Evolutionary conservation across 2,113 vertebrate species (phyloP).

Genomic region (Xiphorhynchus elegans): DNA sequence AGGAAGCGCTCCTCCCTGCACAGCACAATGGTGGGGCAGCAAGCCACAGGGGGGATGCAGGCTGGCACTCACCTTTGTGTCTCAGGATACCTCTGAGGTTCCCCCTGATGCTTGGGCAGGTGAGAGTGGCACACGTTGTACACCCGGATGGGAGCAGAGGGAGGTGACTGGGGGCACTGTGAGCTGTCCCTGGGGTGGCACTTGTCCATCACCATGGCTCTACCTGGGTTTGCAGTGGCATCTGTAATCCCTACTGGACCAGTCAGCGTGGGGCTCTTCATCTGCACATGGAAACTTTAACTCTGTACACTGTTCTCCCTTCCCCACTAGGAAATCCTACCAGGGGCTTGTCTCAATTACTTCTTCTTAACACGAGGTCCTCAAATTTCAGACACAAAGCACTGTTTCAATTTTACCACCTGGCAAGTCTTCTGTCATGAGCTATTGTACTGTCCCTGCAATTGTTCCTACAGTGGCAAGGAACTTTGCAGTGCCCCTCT

Average conservation of each 20-base stretch:
- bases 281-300: neutral
- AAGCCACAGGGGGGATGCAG: neutral
- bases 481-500: neutral
- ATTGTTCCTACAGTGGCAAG: neutral
- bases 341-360: neutral
- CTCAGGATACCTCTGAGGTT: neutral
- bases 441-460: neutral
- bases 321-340: neutral
- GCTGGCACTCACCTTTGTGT: neutral
- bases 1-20: neutral
- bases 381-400: neutral
- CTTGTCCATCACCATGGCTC: neutral
- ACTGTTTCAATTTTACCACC: neutral
- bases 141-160: neutral
- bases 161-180: accelerated
- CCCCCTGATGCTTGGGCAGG: accelerated
- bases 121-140: accelerated
- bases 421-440: neutral
- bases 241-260: neutral
- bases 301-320: neutral
- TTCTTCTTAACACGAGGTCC: neutral
- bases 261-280: accelerated
- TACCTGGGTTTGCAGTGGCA: neutral
- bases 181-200: neutral
- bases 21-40: neutral